phyloP scores from a whole-genome alignment of 1,140 invertebrate species.

The Pemphigus obesinymphae region DNA sequence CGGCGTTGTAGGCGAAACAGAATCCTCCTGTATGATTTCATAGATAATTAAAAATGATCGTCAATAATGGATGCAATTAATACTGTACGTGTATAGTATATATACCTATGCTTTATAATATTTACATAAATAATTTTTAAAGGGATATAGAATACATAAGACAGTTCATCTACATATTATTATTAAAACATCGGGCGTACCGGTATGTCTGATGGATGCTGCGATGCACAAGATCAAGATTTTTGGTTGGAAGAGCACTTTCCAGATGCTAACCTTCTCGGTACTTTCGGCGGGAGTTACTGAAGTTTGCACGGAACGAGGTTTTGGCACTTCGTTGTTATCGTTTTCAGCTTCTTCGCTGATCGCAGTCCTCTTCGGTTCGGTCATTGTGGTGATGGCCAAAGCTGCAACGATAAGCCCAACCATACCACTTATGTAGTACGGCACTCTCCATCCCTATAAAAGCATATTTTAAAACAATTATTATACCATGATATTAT shows the following conservation, averaged over 20 bases:
- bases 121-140: too few relatives aligned
- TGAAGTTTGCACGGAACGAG: neutral
- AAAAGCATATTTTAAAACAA: too few relatives aligned
- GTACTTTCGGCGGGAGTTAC: neutral
- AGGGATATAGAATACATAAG: too few relatives aligned
- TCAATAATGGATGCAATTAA: too few relatives aligned
- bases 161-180: too few relatives aligned
- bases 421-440: constrained; percentile 75
- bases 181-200: too few relatives aligned
- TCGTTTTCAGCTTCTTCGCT: constrained; percentile 57
- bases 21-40: too few relatives aligned
- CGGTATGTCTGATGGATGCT: constrained; percentile 84
- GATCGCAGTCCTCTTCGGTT: constrained; percentile 69
- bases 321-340: constrained; percentile 37
- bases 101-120: too few relatives aligned
- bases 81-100: too few relatives aligned
- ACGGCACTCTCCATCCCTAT: constrained; percentile 87
- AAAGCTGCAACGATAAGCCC: constrained; percentile 69
- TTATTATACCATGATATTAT: too few relatives aligned
- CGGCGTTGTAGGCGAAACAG: constrained; percentile 85
- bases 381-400: constrained; percentile 69
- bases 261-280: constrained; percentile 61
- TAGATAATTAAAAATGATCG: too few relatives aligned
- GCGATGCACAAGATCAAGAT: constrained; percentile 77
- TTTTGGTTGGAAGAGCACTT: constrained; percentile 68